Percentiles rank a stretch among this genome's conserved stretches.
Evolutionary conservation across 2,113 vertebrate genomes (phyloP).

Genomic region (Antigone vipio): DNA sequence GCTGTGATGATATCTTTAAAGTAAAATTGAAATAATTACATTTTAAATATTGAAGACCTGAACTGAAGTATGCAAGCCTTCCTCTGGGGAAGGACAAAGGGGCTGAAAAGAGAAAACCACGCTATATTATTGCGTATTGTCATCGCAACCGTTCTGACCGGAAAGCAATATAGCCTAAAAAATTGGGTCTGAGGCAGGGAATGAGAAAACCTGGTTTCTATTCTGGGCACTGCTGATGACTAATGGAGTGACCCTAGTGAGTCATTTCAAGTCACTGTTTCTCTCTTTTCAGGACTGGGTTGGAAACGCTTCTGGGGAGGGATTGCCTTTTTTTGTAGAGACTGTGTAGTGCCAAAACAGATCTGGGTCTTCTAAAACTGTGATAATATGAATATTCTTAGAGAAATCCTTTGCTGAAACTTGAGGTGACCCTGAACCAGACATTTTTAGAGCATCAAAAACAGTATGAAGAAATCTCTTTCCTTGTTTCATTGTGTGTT

Average conservation of each 20-base stretch:
- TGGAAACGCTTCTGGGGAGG: not conserved
- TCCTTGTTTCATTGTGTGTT: not conserved
- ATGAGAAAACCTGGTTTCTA: slow-evolving; percentile 7
- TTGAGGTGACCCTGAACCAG: not conserved
- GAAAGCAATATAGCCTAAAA: not conserved
- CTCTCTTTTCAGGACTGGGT: not conserved
- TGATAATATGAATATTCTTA: not conserved
- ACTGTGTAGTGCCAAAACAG: not conserved
- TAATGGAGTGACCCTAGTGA: slow-evolving; percentile 11
- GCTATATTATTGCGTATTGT: not conserved
- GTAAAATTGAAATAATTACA: not conserved
- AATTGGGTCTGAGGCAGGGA: not conserved
- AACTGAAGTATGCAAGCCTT: not conserved
- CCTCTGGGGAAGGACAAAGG: not conserved
- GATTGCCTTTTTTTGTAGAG: not conserved
- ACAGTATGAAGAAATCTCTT: not conserved
- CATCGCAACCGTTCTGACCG: not conserved
- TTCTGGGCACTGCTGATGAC: not conserved
- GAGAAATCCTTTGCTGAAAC: not conserved
- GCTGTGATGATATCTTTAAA: not conserved
- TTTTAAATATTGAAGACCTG: not conserved
- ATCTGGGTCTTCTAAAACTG: not conserved
- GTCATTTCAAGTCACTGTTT: not conserved
- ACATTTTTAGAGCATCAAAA: not conserved
- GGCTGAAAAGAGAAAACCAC: not conserved